Base-by-base conservation (phyloP, 2,888 invertebrate genomes). In the Epistrophe grossulariae region DNA sequence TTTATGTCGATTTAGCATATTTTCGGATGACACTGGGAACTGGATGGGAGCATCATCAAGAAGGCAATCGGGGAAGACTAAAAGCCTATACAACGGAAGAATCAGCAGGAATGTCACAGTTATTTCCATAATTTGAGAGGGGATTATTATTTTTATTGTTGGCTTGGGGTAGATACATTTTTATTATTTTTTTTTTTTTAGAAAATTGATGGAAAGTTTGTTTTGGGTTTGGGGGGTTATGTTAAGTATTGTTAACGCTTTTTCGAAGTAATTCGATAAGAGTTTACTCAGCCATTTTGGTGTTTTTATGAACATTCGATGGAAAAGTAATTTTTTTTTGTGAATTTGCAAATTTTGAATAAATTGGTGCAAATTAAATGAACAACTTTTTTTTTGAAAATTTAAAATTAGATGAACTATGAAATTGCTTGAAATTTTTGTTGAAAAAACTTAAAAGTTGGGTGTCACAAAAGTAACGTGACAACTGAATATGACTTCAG, bases 1-100 rank as follows among this genome's bases (percentile, higher is more conserved):
- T 87, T 87, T 87, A 52, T 83, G 87, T 83, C 87, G 83, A 87
- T 87, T 87, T 87, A 87, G 87, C 87, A 87, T 87, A 87, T 87
- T 87, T 87, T 87, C 83, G 66, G 79, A 79, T 79, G 83, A 79
- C 83, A 59, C 71, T 60, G 57, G 60, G 74, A 43, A 62, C 24
- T 19, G 60, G 59, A 15, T 62, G 62, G 62, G 17, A 48, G 35
- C 48, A 48, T 48, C 48, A 48, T 48, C 48, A 66, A 64, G 31
- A n/a, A 57, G 55, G 76, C 66, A 31, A 45, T 13, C 24, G 17
- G 17, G 24, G 28, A 15, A 40, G 52, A 17, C 55, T 64, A 24
- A 38, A 35, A 59, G 59, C 35, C 77, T 45, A 19, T 55, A 70
- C 31, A 52, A 66, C 13, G 52, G 59, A 40, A 72, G 76, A 84